Conservation (phyloP, 2,113 vertebrate genomes). For the Equus quagga region DNA sequence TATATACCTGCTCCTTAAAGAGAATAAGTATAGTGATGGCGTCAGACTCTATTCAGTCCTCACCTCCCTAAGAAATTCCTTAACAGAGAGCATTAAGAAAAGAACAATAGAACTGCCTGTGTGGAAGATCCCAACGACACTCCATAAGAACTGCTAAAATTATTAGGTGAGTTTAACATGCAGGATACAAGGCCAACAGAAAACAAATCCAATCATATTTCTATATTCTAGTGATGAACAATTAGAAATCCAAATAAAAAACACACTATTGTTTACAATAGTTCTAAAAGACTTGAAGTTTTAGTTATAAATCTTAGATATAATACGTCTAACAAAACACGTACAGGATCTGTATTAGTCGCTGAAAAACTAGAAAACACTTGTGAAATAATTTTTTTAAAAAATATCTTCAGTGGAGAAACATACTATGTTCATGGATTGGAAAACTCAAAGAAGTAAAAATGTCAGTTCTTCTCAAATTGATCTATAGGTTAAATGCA, state of each 20-base stretch:
- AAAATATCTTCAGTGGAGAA: background rate
- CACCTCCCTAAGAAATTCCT: background rate
- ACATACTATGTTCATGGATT: background rate
- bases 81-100: background rate
- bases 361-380: background rate
- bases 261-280: background rate
- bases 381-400: background rate
- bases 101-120: background rate
- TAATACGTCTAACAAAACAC: conserved; percentile 18
- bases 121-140: background rate
- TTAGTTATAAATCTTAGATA: background rate
- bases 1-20: background rate
- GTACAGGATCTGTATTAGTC: background rate
- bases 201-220: background rate
- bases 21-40: background rate
- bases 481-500: background rate
- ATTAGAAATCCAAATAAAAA: background rate
- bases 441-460: background rate
- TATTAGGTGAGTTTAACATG: background rate
- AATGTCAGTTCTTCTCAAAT: background rate
- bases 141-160: background rate
- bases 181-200: background rate
- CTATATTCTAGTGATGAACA: background rate
- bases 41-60: background rate
- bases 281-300: background rate